Evolutionary conservation across 2,888 invertebrate species (phyloP), one percentile per base, ranked within the genome.

Genomic region (Scaptomyza tumidula): DNA sequence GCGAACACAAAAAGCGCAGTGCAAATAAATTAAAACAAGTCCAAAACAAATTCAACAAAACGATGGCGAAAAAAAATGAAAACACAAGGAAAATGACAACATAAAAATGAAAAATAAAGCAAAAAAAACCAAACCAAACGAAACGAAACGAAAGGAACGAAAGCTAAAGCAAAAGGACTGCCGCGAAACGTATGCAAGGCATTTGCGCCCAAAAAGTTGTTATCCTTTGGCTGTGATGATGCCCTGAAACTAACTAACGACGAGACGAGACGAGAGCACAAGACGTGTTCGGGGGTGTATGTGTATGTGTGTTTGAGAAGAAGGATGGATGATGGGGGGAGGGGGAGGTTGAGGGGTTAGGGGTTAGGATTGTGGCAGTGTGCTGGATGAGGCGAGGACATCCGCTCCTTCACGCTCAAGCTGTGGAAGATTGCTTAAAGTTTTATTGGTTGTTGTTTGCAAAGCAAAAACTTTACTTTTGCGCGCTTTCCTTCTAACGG

Each of bases 361-460:
- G 6, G 29, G 29, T 29, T n/a, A n/a, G n/a, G n/a, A n/a, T n/a
- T 29, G 29, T 29, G 24, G 24, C 24, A 29, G 39, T 11, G 37
- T 46, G 43, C 35, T 9, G 59, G 50, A 41, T 52, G 59, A 46
- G 57, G 52, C 60, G 63, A 49, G 64, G 63, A 57, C 72, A 65
- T 76, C 60, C 73, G 77, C 65, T 65, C 46, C 69, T 71, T 64
- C 74, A 74, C 73, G 83, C 72, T 82, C 80, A 79, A 82, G 89
- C 88, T 73, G 82, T 78, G 78, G 78, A 86, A 88, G 88, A 88
- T 87, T 89, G 78, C 77, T 89, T 89, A 80, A 89, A 89, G 80
- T 89, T 89, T 90, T 90, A 89, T 90, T 90, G 86, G 80, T 86
- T 89, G 83, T 83, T 89, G 83, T 83, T 85, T 88, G 77, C 73